Percentiles rank a stretch among this genome's conserved stretches.
These are phyloP conservation scores for Cephus nigrinus DNA, from an alignment of 2,888 invertebrate genomes.

Conservation along the genomic window DNA sequence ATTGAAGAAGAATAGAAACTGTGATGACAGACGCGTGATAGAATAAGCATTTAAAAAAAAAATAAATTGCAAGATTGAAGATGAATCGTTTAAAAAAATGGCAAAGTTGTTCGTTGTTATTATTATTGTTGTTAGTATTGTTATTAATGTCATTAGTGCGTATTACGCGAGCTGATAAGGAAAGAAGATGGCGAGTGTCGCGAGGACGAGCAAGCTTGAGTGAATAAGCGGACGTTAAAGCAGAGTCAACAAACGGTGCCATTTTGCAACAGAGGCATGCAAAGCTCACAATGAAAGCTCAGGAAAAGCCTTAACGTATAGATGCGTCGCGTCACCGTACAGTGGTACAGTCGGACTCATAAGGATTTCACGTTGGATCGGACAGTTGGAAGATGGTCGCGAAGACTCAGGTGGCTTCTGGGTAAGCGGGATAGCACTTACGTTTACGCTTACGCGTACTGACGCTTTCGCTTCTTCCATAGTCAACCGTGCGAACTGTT, in stretches of 20 bases:
- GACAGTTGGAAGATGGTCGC: no score
- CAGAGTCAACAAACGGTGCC: neutral
- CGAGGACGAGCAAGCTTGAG: neutral
- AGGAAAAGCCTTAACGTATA: neutral
- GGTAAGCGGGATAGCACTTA: neutral
- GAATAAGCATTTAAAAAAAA: neutral
- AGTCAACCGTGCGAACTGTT: neutral
- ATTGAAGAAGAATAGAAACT: neutral
- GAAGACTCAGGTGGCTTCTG: neutral
- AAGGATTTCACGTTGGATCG: neutral
- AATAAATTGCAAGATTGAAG: neutral
- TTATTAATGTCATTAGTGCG: neutral
- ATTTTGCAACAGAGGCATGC: neutral
- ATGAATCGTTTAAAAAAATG: neutral
- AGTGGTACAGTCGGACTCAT: neutral
- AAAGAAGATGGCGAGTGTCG: neutral
- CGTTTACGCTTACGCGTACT: neutral
- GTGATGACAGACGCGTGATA: neutral
- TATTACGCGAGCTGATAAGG: neutral
- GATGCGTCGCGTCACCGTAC: neutral
- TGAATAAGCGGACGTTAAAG: neutral
- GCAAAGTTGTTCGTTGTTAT: neutral
- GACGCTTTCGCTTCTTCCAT: neutral
- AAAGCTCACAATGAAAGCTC: neutral
- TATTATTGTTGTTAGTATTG: neutral